Evolutionary conservation across 2,113 vertebrate species (phyloP).

Genomic region (Chaenogobius annularis): DNA sequence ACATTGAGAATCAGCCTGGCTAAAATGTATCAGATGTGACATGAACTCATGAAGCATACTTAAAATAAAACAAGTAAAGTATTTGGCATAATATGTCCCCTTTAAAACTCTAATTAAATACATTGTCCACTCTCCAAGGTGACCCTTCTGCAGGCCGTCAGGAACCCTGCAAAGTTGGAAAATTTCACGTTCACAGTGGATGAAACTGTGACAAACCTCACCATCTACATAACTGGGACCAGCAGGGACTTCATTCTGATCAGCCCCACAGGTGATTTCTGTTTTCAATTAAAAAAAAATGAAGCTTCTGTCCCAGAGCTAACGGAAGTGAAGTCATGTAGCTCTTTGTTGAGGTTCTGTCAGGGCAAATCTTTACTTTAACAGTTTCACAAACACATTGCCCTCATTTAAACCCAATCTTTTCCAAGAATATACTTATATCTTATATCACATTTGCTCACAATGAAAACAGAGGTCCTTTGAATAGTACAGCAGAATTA

Average conservation of each 20-base stretch:
- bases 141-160: slow-evolving; percentile 34
- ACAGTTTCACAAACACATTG: not conserved
- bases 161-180: slow-evolving; percentile 25
- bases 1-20: no score
- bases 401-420: not conserved
- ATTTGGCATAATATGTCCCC: no score
- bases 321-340: no score
- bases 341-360: not conserved
- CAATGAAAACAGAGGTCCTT: not conserved
- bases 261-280: slow-evolving; percentile 34
- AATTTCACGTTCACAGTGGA: slow-evolving; percentile 40
- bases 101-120: not conserved
- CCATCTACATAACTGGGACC: slow-evolving; percentile 37
- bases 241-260: slow-evolving; percentile 24
- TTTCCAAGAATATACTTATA: not conserved
- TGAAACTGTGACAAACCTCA: slow-evolving; percentile 35
- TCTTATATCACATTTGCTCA: not conserved
- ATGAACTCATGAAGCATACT: no score
- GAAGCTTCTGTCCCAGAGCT: no score
- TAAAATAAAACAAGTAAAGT: no score
- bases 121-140: slow-evolving; percentile 20
- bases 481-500: not conserved
- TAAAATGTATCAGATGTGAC: no score
- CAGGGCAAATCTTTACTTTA: not conserved
- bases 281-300: not conserved